Base-by-base conservation (phyloP, 2,113 vertebrate genomes). In the Corvus cornix region DNA sequence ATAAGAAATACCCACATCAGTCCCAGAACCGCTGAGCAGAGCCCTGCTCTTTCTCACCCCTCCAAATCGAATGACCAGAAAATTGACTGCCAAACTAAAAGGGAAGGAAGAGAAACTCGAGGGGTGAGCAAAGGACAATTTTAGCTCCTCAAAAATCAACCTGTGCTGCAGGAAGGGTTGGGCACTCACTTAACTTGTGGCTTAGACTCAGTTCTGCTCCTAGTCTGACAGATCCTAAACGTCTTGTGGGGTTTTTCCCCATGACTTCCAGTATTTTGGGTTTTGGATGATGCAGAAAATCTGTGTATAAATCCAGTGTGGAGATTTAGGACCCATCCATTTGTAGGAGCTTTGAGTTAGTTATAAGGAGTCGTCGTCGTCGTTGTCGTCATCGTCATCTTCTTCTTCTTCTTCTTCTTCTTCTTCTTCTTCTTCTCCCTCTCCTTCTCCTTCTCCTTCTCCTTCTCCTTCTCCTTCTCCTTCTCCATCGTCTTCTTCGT, bases 211-310 rank as follows among this genome's bases (percentile, higher is more conserved):
- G 11, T 17, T 59, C 46, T 87, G n/a, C 37, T 53, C 43, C 19
- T 55, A 20, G 6, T 17, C 44, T 52, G 37, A 27, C 13, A 26
- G 22, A 22, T 74, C 39, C 30, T 35, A 11, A 66, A 31, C 5
- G 11, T 44, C 27, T 28, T 28, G 49, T 31, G 22, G 6, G 52
- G 10, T 6, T 73, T 91, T 41, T 6, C 23, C 11, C 17, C 51
- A 16, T 79, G 22, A 2, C 11, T 62, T 56, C 68, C 24, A 8
- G 52, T 18, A 23, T n/a, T 48, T 28, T 23, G 15, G 0, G 0
- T 63, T 79, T 83, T 49, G 37, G 24, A 37, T 15, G 33, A 4
- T 7, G 37, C 24, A 35, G 59, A 51, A 76, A 67, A 58, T 43
- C 31, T 26, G 13, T 35, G 20, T 41, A 5, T 7, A 30, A 56